Evolutionary conservation across 2,888 invertebrate species (phyloP), one percentile per base, ranked within the genome.

Genomic region (Lasioglossum figueresi): DNA sequence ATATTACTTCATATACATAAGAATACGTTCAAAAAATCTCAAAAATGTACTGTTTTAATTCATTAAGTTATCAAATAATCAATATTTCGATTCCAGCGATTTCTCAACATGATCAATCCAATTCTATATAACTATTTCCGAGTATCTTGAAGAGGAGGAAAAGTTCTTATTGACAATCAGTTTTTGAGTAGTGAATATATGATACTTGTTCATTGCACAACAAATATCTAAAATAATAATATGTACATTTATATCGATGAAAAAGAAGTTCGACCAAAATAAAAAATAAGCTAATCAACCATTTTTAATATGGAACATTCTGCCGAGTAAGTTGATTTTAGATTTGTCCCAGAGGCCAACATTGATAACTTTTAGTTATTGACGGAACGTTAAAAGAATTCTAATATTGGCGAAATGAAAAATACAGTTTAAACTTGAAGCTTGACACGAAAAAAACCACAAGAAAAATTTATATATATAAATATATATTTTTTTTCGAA

Each of bases 201-300:
- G 66, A 76, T 79, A 84, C 45, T 73, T 48, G 68, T 85, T 73
- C 56, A 85, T 56, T 76, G 76, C 79, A 84, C 76, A 85, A 85
- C 85, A 63, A 85, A 85, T 80, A 85, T 34, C 76, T 85, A 76
- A 85, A 84, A 84, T 79, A 78, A 79, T 84, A 84, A 73, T 85
- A 85, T 85, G 68, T 85, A 85, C 84, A 85, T 73, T 76, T 59
- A 73, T 70, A 73, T 80, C 40, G 68, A 80, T 59, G 66, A 72
- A 52, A 48, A 34, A 48, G 23, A 68, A 45, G 56, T 59, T 74
- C 43, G 23, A 72, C 37, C 43, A 34, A 59, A 79, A 87, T 84
- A 78, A 16, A 78, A 63, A 79, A 79, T 84, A 72, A 56, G 73
- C 56, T 43, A 4, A 66, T 56, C 76, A 56, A 68, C n/a, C 12